Conservation (phyloP, 2,888 invertebrate genomes). For the Chaetogeoica ovagalla region DNA sequence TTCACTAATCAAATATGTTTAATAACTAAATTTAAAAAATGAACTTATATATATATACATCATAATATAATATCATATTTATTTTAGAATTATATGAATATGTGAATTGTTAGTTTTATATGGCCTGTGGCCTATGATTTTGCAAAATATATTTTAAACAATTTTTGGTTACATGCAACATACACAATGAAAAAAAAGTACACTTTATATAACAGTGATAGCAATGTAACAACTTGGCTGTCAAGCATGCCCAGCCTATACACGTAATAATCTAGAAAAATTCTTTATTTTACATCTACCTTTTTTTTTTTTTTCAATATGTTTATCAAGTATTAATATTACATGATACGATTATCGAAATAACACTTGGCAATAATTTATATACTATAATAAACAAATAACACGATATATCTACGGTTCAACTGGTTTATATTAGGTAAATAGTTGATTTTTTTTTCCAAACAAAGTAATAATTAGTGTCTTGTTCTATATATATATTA, state of each 20-base stretch:
- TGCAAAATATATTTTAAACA: background rate
- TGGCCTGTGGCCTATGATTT: background rate
- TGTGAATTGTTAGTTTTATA: background rate
- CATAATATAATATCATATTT: background rate
- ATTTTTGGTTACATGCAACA: background rate
- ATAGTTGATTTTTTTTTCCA: background rate
- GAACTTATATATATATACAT: background rate
- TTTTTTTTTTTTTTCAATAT: background rate
- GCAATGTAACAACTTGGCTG: too few species aligned
- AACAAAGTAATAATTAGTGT: background rate
- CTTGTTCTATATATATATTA: background rate
- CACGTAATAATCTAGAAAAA: too few species aligned
- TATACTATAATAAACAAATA: slow-evolving; percentile 7
- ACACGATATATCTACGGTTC: background rate
- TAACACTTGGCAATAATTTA: background rate
- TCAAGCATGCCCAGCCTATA: too few species aligned
- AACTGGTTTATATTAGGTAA: background rate
- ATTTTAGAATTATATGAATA: background rate
- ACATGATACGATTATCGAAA: background rate
- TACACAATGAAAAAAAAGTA: background rate
- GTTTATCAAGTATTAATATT: background rate
- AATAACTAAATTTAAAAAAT: background rate
- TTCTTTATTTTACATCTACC: too few species aligned
- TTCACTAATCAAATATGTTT: too few species aligned
- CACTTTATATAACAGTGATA: background rate